Percentiles rank a stretch among this genome's conserved stretches.
phyloP scores from a whole-genome alignment of 2,113 vertebrate species.

The Corythaeola cristata region DNA sequence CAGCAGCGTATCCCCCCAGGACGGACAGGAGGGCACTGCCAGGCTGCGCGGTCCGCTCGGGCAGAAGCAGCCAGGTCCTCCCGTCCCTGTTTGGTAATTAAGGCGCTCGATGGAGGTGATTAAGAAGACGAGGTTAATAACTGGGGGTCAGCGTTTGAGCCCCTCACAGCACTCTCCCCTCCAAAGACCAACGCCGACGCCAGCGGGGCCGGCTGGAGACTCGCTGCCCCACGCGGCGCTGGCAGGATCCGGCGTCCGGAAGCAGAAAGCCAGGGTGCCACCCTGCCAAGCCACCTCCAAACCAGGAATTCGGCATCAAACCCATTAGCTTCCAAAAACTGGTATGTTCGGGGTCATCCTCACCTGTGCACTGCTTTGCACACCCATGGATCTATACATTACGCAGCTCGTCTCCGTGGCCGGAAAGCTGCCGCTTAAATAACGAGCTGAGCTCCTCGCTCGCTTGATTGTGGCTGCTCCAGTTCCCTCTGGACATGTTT shows the following conservation, averaged over 20 bases:
- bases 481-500: rapidly evolving
- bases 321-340: not conserved
- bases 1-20: not conserved
- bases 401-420: too few relatives aligned
- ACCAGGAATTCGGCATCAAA: not conserved
- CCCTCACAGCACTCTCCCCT: not conserved
- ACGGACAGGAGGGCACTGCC: not conserved
- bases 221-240: not conserved
- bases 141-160: not conserved
- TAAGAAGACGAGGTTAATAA: not conserved
- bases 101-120: not conserved
- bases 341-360: not conserved
- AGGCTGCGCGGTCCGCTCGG: not conserved
- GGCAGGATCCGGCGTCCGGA: not conserved
- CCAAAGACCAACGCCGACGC: not conserved
- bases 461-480: not conserved
- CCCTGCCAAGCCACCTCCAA: too few relatives aligned
- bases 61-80: not conserved
- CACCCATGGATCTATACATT: not conserved
- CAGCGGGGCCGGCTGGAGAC: not conserved
- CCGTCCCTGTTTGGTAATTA: conserved; percentile 21
- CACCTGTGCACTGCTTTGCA: not conserved
- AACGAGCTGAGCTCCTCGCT: not conserved
- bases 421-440: not conserved
- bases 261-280: not conserved